Evolutionary conservation across 2,797 vertebrate species (phyloP).

Genomic region (Rhinogobio ventralis): DNA sequence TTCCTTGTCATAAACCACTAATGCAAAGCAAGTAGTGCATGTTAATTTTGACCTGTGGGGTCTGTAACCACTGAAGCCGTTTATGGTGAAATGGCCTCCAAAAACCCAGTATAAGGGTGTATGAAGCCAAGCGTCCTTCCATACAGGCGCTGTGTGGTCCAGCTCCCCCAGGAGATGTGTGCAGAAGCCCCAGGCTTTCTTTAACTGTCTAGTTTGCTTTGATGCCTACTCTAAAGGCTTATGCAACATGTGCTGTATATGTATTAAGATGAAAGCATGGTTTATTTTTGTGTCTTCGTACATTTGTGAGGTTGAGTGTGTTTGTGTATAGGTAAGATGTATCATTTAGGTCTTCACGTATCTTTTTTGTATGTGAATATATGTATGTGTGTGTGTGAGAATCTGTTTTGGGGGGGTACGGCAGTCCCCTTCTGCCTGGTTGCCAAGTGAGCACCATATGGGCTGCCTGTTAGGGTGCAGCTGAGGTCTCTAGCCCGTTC

Average conservation of each 20-base stretch:
- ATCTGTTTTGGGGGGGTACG: constrained; percentile 40
- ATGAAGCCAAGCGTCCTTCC: constrained; percentile 34
- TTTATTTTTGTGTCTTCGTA: neutral
- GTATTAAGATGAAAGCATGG: neutral
- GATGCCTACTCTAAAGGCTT: constrained; percentile 17
- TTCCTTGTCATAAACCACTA: neutral
- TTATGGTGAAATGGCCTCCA: constrained; percentile 17
- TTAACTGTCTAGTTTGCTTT: constrained; percentile 24
- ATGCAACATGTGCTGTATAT: neutral
- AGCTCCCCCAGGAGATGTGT: constrained; percentile 21
- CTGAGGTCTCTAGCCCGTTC: constrained; percentile 81
- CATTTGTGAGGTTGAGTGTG: neutral
- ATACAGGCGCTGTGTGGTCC: constrained; percentile 56
- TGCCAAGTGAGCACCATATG: constrained; percentile 85
- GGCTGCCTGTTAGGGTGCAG: constrained; percentile 82
- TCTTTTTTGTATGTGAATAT: constrained; percentile 30
- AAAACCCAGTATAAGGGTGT: constrained; percentile 29
- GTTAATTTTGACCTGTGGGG: constrained; percentile 3
- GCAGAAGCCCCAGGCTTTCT: constrained; percentile 30
- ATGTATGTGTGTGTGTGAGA: constrained; percentile 49
- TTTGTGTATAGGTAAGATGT: neutral
- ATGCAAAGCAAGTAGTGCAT: neutral
- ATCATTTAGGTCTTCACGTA: constrained; percentile 9
- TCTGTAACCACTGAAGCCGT: constrained; percentile 9
- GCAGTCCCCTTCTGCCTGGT: constrained; percentile 70